Percentiles rank a stretch among this genome's conserved stretches.
phyloP scores from a whole-genome alignment of 2,888 invertebrate species.

The Metacarcinus magister region DNA sequence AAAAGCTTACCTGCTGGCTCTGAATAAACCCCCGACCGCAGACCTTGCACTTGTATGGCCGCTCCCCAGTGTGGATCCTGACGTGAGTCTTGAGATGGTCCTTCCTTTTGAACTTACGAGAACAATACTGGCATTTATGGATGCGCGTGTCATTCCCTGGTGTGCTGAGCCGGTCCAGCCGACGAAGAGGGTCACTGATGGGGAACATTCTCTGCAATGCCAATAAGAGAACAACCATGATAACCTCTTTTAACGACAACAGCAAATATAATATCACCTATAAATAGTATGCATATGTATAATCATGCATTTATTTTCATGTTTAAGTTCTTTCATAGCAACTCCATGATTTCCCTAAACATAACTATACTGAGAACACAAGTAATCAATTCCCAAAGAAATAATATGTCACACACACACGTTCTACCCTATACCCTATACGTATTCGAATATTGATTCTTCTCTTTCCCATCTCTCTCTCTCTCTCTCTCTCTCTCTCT shows the following conservation, averaged over 20 bases:
- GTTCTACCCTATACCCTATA: too few relatives aligned
- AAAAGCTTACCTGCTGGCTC: slow-evolving; percentile 80
- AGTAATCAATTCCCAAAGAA: too few relatives aligned
- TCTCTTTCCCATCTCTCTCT: too few relatives aligned
- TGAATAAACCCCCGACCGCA: slow-evolving; percentile 82
- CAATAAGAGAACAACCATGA: slow-evolving; percentile 64
- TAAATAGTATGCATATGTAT: background rate
- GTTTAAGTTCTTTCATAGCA: background rate
- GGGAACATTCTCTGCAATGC: slow-evolving; percentile 81
- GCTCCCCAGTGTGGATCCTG: slow-evolving; percentile 82
- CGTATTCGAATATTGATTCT: too few relatives aligned
- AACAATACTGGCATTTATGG: slow-evolving; percentile 82
- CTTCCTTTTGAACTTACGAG: slow-evolving; percentile 82
- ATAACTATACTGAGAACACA: too few relatives aligned
- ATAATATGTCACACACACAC: too few relatives aligned
- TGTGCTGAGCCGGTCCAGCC: slow-evolving; percentile 77
- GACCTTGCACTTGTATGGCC: slow-evolving; percentile 82
- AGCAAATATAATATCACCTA: background rate
- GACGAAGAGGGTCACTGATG: slow-evolving; percentile 81
- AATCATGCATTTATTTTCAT: background rate
- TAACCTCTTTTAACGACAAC: slow-evolving; percentile 63
- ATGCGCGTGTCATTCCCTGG: slow-evolving; percentile 80
- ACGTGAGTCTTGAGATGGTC: slow-evolving; percentile 82
- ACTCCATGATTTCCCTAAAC: background rate
- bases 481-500: too few relatives aligned